Evolutionary conservation across 2,888 invertebrate genomes (phyloP).

Genomic region (Meghimatium bilineatum): DNA sequence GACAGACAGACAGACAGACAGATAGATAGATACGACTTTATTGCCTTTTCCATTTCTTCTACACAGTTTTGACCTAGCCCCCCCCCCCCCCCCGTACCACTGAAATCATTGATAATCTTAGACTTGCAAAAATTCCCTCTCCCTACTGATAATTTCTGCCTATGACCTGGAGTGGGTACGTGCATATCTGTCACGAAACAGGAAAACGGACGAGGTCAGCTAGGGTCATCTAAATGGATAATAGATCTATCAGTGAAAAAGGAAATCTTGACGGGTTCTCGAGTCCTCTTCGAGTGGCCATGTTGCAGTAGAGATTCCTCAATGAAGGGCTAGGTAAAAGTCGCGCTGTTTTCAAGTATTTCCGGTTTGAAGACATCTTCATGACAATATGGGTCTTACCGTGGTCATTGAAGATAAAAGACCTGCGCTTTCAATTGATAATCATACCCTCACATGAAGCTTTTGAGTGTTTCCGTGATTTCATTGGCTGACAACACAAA

Average conservation of each 20-base stretch:
- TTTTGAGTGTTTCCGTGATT: too few species aligned
- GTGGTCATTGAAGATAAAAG: too few species aligned
- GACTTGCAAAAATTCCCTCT: background rate
- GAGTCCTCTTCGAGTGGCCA: background rate
- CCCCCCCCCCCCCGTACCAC: background rate
- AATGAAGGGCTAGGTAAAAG: background rate
- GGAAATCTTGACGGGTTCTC: conserved; percentile 24
- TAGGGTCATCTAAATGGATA: conserved; percentile 4
- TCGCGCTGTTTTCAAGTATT: conserved; percentile 2
- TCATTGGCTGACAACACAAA: too few species aligned
- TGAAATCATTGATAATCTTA: background rate
- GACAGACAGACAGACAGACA: too few species aligned
- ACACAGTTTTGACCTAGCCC: background rate
- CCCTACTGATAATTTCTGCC: background rate
- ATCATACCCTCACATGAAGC: too few species aligned
- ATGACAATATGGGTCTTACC: background rate
- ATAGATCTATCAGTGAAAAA: conserved; percentile 15
- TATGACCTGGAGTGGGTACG: conserved; percentile 1
- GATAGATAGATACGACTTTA: too few species aligned
- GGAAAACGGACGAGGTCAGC: background rate
- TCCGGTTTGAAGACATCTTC: conserved; percentile 18
- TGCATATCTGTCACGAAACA: background rate
- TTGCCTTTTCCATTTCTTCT: background rate
- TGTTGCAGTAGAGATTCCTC: conserved; percentile 14
- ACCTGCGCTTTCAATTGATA: too few species aligned